Evolutionary conservation across 2,797 vertebrate genomes (phyloP).

Genomic region (Urophycis tenuis): DNA sequence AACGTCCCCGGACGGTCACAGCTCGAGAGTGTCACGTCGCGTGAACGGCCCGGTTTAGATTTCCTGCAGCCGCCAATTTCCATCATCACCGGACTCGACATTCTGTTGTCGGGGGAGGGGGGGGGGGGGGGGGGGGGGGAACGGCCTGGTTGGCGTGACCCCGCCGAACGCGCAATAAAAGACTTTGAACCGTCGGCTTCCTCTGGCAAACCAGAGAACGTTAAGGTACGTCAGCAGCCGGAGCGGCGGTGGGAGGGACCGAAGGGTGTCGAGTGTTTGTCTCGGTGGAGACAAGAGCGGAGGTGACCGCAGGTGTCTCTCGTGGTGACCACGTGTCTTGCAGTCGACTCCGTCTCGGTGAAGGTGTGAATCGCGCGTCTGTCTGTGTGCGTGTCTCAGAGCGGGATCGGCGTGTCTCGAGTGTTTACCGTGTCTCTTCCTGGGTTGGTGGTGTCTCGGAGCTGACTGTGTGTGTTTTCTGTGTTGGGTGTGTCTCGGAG

Average conservation of each 20-base stretch:
- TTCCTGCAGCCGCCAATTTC: slow-evolving; percentile 9
- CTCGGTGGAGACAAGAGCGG: too few species aligned
- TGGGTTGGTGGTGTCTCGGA: neutral
- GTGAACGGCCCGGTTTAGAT: slow-evolving; percentile 14
- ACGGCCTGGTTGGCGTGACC: neutral
- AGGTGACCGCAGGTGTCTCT: too few species aligned
- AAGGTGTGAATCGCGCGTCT: too few species aligned
- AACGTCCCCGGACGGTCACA: slow-evolving; percentile 52
- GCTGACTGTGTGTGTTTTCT: neutral
- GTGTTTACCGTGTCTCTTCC: too few species aligned
- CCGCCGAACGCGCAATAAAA: neutral
- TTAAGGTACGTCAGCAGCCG: neutral
- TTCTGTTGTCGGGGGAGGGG: neutral
- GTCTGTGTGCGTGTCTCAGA: too few species aligned
- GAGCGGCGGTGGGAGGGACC: neutral
- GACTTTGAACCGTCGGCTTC: neutral
- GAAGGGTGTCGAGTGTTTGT: neutral
- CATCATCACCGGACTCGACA: slow-evolving; percentile 15
- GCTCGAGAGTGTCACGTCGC: slow-evolving; percentile 39
- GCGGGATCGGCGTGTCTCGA: too few species aligned
- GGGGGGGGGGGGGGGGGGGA: too few species aligned
- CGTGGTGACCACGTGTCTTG: too few species aligned
- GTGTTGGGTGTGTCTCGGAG: slow-evolving; percentile 5
- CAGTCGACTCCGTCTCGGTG: too few species aligned
- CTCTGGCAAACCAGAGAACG: neutral